phyloP scores from a whole-genome alignment of 1,140 invertebrate genomes.

The Drosophila simulans region DNA sequence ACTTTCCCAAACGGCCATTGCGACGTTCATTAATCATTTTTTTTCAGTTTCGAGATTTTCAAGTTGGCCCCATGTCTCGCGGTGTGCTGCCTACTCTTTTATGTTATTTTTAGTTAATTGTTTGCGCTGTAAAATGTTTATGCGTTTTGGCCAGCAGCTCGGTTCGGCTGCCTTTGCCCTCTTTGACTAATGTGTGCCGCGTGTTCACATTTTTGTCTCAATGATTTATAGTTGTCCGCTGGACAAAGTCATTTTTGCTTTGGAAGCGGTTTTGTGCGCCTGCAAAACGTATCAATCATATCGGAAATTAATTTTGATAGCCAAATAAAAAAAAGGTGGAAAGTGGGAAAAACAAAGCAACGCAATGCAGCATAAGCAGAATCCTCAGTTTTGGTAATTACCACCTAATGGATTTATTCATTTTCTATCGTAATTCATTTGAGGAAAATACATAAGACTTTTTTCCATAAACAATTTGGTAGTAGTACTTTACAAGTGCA shows the following conservation, averaged over 20 bases:
- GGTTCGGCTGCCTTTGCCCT: constrained; percentile 61
- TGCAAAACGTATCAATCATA: constrained; percentile 73
- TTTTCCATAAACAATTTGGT: background rate
- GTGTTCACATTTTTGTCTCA: constrained; percentile 65
- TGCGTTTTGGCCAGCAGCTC: constrained; percentile 69
- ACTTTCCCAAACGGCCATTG: constrained; percentile 73
- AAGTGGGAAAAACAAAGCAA: constrained; percentile 14
- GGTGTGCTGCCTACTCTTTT: constrained; percentile 67
- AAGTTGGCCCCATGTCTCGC: constrained; percentile 36
- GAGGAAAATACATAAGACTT: too few relatives aligned
- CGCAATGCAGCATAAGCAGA: constrained; percentile 4
- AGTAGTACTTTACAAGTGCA: background rate
- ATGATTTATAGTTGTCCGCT: constrained; percentile 70
- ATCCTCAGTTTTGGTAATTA: constrained; percentile 10
- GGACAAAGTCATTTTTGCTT: constrained; percentile 48
- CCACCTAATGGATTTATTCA: background rate
- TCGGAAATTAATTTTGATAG: constrained; percentile 73
- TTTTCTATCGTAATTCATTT: too few relatives aligned
- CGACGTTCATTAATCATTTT: constrained; percentile 79
- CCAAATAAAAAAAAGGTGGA: constrained; percentile 42
- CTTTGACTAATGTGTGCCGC: constrained; percentile 79
- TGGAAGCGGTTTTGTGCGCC: constrained; percentile 57
- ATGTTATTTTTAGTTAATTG: constrained; percentile 81
- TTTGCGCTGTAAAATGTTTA: constrained; percentile 80
- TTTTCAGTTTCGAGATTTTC: constrained; percentile 36